phyloP scores from a whole-genome alignment of 2,797 vertebrate species.

The Scarus forsteni region DNA sequence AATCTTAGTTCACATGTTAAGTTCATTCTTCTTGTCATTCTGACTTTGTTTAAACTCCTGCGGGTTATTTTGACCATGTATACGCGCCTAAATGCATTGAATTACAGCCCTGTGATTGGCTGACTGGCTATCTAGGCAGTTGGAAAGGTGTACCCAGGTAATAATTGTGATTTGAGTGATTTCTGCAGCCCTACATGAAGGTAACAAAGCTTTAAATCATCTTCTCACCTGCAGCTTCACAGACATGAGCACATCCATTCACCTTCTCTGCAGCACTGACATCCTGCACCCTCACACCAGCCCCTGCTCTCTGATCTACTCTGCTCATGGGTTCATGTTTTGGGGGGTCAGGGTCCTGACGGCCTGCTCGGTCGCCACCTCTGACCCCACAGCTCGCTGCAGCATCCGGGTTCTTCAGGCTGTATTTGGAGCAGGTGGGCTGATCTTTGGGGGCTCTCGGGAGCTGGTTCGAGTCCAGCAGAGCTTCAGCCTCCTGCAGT shows the following conservation, averaged over 20 bases:
- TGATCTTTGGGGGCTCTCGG: not conserved
- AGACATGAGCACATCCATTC: not conserved
- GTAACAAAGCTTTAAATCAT: not conserved
- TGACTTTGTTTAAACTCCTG: no score
- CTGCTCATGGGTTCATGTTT: not conserved
- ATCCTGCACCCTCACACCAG: rapidly evolving
- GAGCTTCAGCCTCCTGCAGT: slow-evolving; percentile 64
- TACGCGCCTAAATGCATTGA: no score
- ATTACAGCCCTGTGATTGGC: no score
- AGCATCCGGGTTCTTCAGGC: not conserved
- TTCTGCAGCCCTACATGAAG: no score
- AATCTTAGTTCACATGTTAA: no score
- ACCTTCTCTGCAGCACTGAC: not conserved
- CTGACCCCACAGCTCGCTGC: not conserved
- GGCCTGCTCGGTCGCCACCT: not conserved
- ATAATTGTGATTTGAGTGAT: no score
- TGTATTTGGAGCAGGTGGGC: not conserved
- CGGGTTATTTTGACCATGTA: no score
- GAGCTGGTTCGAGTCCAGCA: slow-evolving; percentile 42
- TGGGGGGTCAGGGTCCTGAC: not conserved
- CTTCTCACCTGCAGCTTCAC: slow-evolving; percentile 30
- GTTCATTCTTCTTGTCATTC: no score
- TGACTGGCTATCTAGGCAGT: no score
- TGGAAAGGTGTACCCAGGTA: no score
- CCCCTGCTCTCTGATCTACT: not conserved